Evolutionary conservation across 2,888 invertebrate species (phyloP).

Genomic region (Rhorus exstirpatorius): DNA sequence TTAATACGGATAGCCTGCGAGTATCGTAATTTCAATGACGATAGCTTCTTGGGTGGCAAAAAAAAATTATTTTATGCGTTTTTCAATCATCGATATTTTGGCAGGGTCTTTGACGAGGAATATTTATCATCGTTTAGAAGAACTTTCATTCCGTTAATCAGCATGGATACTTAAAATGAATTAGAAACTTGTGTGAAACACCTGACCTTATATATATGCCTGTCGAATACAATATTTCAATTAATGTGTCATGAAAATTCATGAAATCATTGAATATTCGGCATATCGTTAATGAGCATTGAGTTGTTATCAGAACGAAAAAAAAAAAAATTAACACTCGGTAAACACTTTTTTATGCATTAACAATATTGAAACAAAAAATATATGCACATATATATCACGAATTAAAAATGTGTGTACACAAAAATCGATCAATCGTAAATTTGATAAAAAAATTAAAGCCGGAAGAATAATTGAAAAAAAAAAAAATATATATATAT

Average conservation of each 20-base stretch:
- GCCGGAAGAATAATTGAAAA: too few relatives aligned
- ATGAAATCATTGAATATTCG: constrained; percentile 17
- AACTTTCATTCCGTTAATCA: neutral
- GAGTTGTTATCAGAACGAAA: neutral
- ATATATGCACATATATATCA: too few relatives aligned
- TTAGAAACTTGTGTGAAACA: constrained; percentile 4
- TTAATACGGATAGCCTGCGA: too few relatives aligned
- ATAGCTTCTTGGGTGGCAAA: constrained; percentile 21
- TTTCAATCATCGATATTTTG: neutral
- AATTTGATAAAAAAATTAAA: too few relatives aligned
- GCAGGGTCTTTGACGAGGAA: too few relatives aligned
- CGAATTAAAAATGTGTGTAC: too few relatives aligned
- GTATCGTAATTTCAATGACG: too few relatives aligned
- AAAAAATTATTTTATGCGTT: neutral
- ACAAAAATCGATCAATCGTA: too few relatives aligned
- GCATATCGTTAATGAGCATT: neutral
- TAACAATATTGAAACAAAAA: too few relatives aligned
- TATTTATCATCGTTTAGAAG: constrained; percentile 17
- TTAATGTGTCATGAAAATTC: neutral
- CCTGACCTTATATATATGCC: constrained; percentile 19
- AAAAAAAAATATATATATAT: too few relatives aligned
- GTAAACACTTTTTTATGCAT: neutral
- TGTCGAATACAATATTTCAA: neutral
- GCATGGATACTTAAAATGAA: neutral
- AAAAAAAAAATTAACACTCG: neutral